phyloP scores from a whole-genome alignment of 2,888 invertebrate species.

The Drosophila kanekoi region DNA sequence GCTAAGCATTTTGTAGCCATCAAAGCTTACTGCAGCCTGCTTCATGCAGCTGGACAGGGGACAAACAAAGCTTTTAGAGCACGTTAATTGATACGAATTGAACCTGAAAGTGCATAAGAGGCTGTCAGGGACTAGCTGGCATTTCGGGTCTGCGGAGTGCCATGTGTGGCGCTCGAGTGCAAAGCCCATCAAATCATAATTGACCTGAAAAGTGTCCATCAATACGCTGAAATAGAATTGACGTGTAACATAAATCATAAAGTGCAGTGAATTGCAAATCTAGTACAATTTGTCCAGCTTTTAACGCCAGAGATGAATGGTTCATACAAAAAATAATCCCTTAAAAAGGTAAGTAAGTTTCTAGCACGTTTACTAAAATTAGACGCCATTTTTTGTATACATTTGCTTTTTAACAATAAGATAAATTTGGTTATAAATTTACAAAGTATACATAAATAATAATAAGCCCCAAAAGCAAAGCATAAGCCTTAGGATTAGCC shows the following conservation, averaged over 20 bases:
- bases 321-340: too few relatives aligned
- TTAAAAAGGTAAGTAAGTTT: too few relatives aligned
- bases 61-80: constrained; percentile 56
- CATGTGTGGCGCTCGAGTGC: constrained; percentile 39
- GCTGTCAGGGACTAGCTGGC: constrained; percentile 3
- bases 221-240: constrained; percentile 37
- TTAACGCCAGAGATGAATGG: not conserved
- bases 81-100: constrained; percentile 48
- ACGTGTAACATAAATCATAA: constrained; percentile 19
- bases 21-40: not conserved
- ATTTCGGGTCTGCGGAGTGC: not conserved
- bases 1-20: not conserved
- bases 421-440: too few relatives aligned
- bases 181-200: constrained; percentile 58
- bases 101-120: constrained; percentile 43
- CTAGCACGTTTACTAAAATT: too few relatives aligned
- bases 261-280: not conserved
- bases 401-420: too few relatives aligned
- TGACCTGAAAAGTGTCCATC: constrained; percentile 52
- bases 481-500: not conserved
- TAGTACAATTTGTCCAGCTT: not conserved
- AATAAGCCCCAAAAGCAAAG: not conserved
- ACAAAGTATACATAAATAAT: too few relatives aligned
- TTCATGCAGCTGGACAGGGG: not conserved
- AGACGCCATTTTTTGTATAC: too few relatives aligned